Conservation (phyloP, 2,113 vertebrate species). For the Pomatostomus ruficeps region DNA sequence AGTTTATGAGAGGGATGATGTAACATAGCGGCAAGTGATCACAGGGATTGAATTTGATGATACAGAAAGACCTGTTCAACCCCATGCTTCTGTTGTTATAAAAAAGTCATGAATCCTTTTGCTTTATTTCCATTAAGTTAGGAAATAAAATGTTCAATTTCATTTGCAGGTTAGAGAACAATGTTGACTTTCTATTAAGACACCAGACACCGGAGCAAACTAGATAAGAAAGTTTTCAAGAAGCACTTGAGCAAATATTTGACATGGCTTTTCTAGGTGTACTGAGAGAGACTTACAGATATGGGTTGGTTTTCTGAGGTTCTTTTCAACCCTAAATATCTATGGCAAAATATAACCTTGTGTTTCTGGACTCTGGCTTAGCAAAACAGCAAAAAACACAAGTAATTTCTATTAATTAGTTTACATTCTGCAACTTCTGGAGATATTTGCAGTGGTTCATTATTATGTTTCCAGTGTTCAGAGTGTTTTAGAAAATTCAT, state of each 20-base stretch:
- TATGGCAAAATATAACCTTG: neutral
- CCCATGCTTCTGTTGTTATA: neutral
- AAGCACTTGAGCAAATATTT: slow-evolving; percentile 8
- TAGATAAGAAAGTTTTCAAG: neutral
- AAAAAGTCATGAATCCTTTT: neutral
- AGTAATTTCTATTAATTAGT: neutral
- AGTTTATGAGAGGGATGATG: neutral
- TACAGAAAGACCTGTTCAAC: neutral
- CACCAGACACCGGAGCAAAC: neutral
- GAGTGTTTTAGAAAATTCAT: neutral
- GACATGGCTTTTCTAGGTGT: neutral
- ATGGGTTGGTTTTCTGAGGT: neutral
- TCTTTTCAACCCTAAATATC: neutral
- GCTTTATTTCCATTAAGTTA: neutral
- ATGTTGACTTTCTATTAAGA: neutral
- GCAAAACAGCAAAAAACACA: neutral
- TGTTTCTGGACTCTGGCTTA: neutral
- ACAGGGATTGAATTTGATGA: neutral
- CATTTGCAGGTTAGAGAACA: neutral
- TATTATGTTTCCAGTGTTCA: neutral
- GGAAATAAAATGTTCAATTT: neutral
- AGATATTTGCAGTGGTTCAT: neutral
- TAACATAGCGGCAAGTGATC: neutral
- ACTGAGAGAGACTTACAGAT: neutral
- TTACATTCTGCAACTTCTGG: neutral